Conservation (phyloP, 2,888 invertebrate genomes). For the Agrotis puta region DNA sequence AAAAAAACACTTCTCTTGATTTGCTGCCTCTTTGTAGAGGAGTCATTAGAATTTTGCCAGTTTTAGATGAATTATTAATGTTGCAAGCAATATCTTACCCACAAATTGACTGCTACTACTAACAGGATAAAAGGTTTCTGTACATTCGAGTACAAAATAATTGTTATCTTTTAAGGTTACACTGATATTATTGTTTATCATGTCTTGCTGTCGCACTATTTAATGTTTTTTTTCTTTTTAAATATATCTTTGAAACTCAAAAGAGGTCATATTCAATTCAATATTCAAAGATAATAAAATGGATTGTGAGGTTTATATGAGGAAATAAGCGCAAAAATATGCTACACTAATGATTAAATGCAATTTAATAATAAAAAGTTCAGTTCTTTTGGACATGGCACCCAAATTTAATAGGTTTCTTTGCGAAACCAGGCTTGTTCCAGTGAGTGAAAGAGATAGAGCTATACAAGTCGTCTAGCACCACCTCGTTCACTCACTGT, state of each 20-base stretch:
- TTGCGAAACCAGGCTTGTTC: no score
- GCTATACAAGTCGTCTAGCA: no score
- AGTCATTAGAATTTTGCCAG: not conserved
- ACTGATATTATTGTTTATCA: conserved; percentile 11
- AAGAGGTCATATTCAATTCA: conserved; percentile 12
- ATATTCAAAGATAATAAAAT: not conserved
- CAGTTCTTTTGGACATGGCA: no score
- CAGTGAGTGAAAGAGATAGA: no score
- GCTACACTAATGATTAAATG: not conserved
- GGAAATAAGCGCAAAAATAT: not conserved
- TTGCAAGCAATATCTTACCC: not conserved
- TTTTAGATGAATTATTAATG: not conserved
- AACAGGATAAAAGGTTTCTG: not conserved
- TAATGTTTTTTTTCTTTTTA: not conserved
- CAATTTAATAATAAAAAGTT: not conserved
- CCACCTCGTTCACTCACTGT: no score
- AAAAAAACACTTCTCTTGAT: not conserved
- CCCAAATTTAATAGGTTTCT: no score
- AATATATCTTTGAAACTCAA: not conserved
- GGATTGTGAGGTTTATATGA: not conserved
- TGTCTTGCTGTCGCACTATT: conserved; percentile 13
- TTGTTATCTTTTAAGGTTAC: conserved; percentile 18
- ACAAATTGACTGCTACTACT: not conserved
- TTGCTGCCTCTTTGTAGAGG: not conserved
- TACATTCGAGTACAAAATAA: not conserved